These are phyloP conservation scores for Venustaconcha ellipsiformis DNA, from an alignment of 1,140 invertebrate species.

Conservation along the genomic window DNA sequence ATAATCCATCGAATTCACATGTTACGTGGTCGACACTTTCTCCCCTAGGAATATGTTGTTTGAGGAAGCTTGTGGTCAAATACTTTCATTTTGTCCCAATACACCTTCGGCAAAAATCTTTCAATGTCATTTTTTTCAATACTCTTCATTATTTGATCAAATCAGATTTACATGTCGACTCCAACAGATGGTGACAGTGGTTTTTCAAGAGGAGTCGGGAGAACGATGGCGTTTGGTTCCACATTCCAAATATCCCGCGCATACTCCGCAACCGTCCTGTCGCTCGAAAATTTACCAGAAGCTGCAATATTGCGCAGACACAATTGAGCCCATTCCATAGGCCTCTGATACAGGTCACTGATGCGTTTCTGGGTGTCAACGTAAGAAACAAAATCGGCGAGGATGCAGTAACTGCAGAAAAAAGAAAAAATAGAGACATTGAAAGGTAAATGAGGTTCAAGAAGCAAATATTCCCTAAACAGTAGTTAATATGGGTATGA, in stretches of 20 bases:
- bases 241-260: conserved; percentile 96
- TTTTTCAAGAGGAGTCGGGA: conserved; percentile 81
- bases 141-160: no score
- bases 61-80: no score
- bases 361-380: conserved; percentile 92
- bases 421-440: not conserved
- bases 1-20: no score
- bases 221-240: conserved; percentile 88
- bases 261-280: conserved; percentile 97
- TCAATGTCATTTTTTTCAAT: no score
- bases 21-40: no score
- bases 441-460: no score
- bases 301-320: conserved; percentile 95
- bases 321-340: conserved; percentile 94
- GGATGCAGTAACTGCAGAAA: conserved; percentile 79
- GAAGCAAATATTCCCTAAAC: no score
- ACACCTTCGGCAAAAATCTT: no score
- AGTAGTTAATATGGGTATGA: no score
- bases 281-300: conserved; percentile 95
- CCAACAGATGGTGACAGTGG: conserved; percentile 16
- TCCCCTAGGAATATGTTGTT: no score
- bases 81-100: no score
- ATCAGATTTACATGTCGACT: conserved; percentile 7
- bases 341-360: conserved; percentile 86
- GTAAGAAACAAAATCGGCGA: conserved; percentile 96